phyloP scores from a whole-genome alignment of 1,140 invertebrate genomes.

The Heliconius nattereri region DNA sequence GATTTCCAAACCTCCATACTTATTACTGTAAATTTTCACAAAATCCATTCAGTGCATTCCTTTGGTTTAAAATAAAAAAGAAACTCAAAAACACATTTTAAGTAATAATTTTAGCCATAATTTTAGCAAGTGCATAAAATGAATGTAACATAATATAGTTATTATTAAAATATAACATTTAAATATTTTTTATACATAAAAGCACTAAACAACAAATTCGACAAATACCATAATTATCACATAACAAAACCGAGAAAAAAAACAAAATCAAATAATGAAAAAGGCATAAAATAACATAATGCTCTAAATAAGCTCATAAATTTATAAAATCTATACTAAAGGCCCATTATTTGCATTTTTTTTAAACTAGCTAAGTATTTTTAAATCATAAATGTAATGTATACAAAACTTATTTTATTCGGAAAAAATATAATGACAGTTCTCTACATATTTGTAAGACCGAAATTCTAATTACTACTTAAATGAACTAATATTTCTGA shows the following conservation, averaged over 20 bases:
- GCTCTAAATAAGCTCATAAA: background rate
- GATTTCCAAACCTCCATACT: background rate
- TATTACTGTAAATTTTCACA: conserved; percentile 5
- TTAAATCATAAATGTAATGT: too few relatives aligned
- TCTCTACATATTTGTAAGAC: background rate
- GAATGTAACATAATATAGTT: background rate
- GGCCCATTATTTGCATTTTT: background rate
- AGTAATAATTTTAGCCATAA: background rate
- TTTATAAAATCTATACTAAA: background rate
- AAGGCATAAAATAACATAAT: background rate
- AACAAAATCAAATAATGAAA: background rate
- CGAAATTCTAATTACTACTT: background rate
- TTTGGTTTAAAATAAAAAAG: background rate
- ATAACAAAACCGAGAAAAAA: background rate
- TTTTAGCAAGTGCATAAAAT: conserved; percentile 3
- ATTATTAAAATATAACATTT: too few relatives aligned
- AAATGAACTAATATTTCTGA: background rate
- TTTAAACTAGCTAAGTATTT: background rate
- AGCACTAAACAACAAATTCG: background rate
- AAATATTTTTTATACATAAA: background rate
- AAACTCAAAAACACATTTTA: background rate
- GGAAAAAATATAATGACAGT: background rate
- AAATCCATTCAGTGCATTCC: conserved; percentile 4
- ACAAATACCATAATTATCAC: background rate
- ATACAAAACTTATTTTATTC: too few relatives aligned